Evolutionary conservation across 2,888 invertebrate species (phyloP), one percentile per base, ranked within the genome.

Genomic region (Macrophya alboannulata): DNA sequence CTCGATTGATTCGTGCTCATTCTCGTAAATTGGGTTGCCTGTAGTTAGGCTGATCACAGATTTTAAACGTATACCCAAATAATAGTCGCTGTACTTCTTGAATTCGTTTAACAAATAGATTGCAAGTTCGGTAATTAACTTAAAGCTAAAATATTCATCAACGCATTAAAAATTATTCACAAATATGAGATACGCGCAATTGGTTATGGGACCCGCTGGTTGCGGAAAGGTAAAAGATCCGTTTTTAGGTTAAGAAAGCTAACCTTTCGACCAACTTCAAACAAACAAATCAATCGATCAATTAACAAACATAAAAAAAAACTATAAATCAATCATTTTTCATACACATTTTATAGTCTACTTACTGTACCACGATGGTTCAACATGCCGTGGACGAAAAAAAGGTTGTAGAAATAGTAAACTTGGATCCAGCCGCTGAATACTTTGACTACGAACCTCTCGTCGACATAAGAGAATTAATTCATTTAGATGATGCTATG

Each of bases 371-470:
- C 55, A 96, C 97, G 0, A 96, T 99, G 93, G 97, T 97, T 86
- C 97, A 96, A 91, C 98, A 99, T 94, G 98, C 97, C 12, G 96
- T 96, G 85, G 97, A 97, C 88, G 94, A 95, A 0, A 96, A 96
- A 86, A 95, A 99, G 88, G 95, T 95, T 0, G 95, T 99, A 17
- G 96, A 98, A 88, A 97, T 99, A 0, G 97, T 99, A 0, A 99
- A 99, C 95, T 95, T 99, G 86, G 99, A 99, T 94, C 99, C 99
- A 0, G 99, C 99, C 0, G 99, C 99, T 0, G 99, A 99, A 93
- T 95, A 97, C 92, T 99, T 99, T 94, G 97, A 97, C 90, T 99
- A 99, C 92, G 95, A 97, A 85, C 97, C 99, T 0, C 92, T 97
- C 12, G 97, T 97, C 4, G 98, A 98, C 92, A 97, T 98, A 87